Evolutionary conservation across 2,113 vertebrate genomes (phyloP), one percentile per base, ranked within the genome.

Genomic region (Cynoglossus semilaevis): DNA sequence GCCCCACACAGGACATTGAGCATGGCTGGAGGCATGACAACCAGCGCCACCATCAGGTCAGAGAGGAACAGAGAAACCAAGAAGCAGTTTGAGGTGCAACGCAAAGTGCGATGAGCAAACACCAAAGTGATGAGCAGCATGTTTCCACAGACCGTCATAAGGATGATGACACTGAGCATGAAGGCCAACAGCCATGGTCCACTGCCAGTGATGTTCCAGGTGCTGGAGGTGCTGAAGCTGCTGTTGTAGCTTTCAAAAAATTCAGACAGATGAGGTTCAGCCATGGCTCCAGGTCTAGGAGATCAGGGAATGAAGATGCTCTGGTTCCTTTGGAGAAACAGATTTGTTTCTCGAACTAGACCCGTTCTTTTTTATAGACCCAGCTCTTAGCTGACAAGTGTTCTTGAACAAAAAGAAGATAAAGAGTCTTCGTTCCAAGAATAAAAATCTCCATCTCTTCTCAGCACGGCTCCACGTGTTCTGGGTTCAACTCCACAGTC

Each of bases 21-120:
- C 95, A 97, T 95, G 74, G 96, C 96, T 0, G 96, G 96, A 0
- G 96, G 96, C 96, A 98, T 99, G 58, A 99, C 96, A 87, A 96
- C 96, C 85, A 96, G 54, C 2, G 95, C 96, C 90, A 98, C 96
- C 96, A 98, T 93, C 40, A 99, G 90, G 90, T 98, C 96, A 0
- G 96, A 97, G 71, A 95, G 89, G 89, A 99, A 99, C 51, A 99
- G 90, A 5, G 96, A 99, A 78, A 97, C 95, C 83, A 99, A 77
- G 89, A 99, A 99, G 68, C 93, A 95, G 89, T 97, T 98, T 62
- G 96, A 97, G 57, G 94, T 98, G 91, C 94, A 97, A 55, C 95
- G 91, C 73, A 99, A 84, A 12, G 95, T 92, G 38, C 93, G 94
- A 79, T 97, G 96, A 11, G 91, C 92, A 62, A 96, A 81, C 71